Evolutionary conservation across 2,797 vertebrate species (phyloP).

Genomic region (Phrynocephalus guinanensis): DNA sequence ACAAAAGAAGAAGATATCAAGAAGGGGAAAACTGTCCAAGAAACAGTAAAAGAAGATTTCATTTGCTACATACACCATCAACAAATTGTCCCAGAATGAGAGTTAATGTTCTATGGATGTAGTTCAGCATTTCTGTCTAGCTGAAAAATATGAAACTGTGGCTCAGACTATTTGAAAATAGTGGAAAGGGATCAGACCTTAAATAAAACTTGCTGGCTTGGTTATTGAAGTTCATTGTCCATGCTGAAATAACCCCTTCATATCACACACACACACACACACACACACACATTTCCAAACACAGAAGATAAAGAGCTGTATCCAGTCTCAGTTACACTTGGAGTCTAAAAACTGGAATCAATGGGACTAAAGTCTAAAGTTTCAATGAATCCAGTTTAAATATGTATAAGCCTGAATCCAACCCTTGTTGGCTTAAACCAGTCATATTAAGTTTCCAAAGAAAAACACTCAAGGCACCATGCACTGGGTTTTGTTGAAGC

Average conservation of each 20-base stretch:
- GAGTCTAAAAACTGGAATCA: not conserved
- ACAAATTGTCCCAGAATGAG: not conserved
- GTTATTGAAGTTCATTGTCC: not conserved
- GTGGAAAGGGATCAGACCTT: not conserved
- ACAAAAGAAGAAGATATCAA: not conserved
- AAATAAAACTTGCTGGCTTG: not conserved
- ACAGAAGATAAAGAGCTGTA: not conserved
- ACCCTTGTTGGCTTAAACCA: not conserved
- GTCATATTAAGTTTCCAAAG: not conserved
- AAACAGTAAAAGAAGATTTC: constrained; percentile 2
- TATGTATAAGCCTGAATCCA: not conserved
- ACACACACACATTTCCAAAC: not conserved
- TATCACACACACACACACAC: not conserved
- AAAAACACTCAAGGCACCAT: not conserved
- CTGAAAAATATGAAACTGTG: not conserved
- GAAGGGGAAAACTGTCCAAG: not conserved
- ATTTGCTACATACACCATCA: constrained; percentile 19
- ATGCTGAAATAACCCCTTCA: not conserved
- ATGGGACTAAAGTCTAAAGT: not conserved
- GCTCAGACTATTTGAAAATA: not conserved
- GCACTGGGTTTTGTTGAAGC: not conserved
- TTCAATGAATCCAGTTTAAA: not conserved
- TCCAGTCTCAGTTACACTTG: not conserved
- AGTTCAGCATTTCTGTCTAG: not conserved
- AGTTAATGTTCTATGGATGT: constrained; percentile 9